Conservation (phyloP, 1,140 invertebrate genomes). For the Camponotus vicinus region DNA sequence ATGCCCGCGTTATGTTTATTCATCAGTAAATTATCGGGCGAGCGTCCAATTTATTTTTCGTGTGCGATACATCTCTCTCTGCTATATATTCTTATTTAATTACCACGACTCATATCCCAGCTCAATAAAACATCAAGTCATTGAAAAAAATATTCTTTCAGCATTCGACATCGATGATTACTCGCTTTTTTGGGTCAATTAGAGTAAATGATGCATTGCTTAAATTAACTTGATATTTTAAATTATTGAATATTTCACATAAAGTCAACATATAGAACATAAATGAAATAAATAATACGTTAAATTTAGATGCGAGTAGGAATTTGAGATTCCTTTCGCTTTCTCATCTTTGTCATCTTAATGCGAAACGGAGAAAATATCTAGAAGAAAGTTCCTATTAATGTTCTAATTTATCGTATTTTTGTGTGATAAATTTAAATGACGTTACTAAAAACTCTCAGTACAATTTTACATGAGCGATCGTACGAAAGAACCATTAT, state of each 20-base stretch:
- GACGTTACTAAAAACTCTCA: neutral
- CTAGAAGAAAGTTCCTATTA: neutral
- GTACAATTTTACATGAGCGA: neutral
- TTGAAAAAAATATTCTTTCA: slow-evolving; percentile 22
- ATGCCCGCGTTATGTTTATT: slow-evolving; percentile 63
- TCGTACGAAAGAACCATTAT: slow-evolving; percentile 55
- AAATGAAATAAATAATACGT: neutral
- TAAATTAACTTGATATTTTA: neutral
- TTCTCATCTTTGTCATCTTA: neutral
- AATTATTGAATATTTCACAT: neutral
- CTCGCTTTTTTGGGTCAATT: neutral
- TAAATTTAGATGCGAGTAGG: neutral
- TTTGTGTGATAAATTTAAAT: neutral
- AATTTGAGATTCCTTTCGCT: neutral
- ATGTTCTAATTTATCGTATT: neutral
- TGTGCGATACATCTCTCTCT: slow-evolving; percentile 38
- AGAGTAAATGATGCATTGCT: neutral
- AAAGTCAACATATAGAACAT: neutral
- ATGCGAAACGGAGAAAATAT: neutral
- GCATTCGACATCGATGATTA: neutral
- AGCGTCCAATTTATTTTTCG: slow-evolving; percentile 63
- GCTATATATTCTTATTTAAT: slow-evolving; percentile 58
- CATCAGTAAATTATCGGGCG: slow-evolving; percentile 63
- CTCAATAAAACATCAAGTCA: slow-evolving; percentile 46
- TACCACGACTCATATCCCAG: slow-evolving; percentile 11